Conservation (phyloP, 1,140 invertebrate genomes). For the Formica exsecta region DNA sequence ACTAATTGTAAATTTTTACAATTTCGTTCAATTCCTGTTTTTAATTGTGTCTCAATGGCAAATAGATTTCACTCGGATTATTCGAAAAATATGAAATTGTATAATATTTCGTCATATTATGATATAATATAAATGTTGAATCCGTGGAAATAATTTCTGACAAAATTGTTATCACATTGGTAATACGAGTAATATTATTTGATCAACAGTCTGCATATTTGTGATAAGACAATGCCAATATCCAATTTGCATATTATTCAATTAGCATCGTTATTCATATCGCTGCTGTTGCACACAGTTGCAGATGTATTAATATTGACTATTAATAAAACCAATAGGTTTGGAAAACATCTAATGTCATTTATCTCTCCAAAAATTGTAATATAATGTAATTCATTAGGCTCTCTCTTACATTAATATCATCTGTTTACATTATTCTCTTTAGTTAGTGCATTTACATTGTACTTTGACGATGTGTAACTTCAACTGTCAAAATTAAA, state of each 20-base stretch:
- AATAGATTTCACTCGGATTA: background rate
- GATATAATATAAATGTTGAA: background rate
- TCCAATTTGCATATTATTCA: constrained; percentile 24
- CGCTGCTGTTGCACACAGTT: background rate
- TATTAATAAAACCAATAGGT: background rate
- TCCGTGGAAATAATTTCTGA: constrained; percentile 3
- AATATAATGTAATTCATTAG: background rate
- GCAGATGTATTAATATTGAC: constrained; percentile 32
- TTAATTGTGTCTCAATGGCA: background rate
- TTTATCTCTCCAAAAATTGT: background rate
- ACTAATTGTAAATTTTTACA: too few species aligned
- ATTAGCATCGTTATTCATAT: constrained; percentile 23
- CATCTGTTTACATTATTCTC: background rate
- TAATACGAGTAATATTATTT: background rate
- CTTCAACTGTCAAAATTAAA: constrained; percentile 3
- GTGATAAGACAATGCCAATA: constrained; percentile 28
- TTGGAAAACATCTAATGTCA: background rate
- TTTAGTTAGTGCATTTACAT: background rate
- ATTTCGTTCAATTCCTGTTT: too few species aligned
- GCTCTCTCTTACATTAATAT: background rate
- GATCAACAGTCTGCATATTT: background rate
- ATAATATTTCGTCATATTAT: background rate
- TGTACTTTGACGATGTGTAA: constrained; percentile 11
- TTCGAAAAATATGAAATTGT: background rate
- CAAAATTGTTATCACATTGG: constrained; percentile 3